Evolutionary conservation across 37 sponge, comb jelly and placozoan genomes (phyloP), one percentile per base, ranked within the genome.

Genomic region (Oscarella lobularis): DNA sequence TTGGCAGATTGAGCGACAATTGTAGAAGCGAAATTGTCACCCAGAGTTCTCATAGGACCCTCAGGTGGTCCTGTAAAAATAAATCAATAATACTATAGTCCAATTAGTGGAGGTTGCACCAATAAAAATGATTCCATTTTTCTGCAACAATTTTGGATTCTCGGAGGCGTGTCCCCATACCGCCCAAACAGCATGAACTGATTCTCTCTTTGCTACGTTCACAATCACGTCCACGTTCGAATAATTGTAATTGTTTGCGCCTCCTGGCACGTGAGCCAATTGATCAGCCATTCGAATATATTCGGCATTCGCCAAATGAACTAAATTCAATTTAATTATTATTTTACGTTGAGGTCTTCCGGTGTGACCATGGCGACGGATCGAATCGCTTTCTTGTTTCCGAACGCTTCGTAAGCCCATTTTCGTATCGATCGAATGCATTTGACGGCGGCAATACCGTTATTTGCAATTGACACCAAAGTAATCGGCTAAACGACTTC

Each of bases 131-230:
- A 97, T 97, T 40, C 76, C 82, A 41, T 82, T 48, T 79, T 93
- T 90, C 70, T 67, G 79, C 20, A 97, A 84, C 39, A 87, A 80
- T 35, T 87, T 87, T 32, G 98, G 98, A 74, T 97, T 90, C 82
- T 97, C 98, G 33, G 90, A 89, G 39, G 98, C 98, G 38, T 97
- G 98, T 2, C 98, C 98, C 98, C 98, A 97, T 29, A 93, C 98
- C 3, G 94, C 98, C 98, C 98, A 97, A 39, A 97, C 98, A 72
- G 91, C 98, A 87, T 96, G 92, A 2, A 88, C 93, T 35, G 78
- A 78, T 35, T 83, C 83, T 37, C 94, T 75, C 77, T 86, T 87
- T 41, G 98, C 98, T 3, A 97, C 81, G 67, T 97, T 94, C 40
- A 97, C 72, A 20, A 97, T 97, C 37, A 97, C 85, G 70, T 93